A percentile compares a stretch with the other conserved stretches of the same genome.
Conservation (phyloP, 2,888 invertebrate genomes). For the Parnassius glacialis region DNA sequence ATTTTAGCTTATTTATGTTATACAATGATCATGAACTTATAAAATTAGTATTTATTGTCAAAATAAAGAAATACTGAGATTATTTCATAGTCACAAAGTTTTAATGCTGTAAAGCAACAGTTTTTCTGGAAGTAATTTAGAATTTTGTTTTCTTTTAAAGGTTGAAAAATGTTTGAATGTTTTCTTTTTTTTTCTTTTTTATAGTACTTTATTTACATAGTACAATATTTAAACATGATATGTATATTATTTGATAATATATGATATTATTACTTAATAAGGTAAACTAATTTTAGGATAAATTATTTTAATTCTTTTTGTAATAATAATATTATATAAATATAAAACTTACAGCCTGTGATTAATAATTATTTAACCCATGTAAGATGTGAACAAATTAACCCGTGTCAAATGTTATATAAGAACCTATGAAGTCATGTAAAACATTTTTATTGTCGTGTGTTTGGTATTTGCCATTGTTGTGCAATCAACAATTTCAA, state of each 20-base stretch:
- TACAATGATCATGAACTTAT: constrained; percentile 9
- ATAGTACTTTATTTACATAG: neutral
- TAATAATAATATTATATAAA: neutral
- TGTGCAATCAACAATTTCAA: constrained; percentile 76
- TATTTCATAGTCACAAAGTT: too few species aligned
- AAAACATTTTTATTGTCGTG: constrained; percentile 58
- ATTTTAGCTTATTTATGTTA: constrained; percentile 8
- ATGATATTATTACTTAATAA: too few species aligned
- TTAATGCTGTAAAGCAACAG: too few species aligned
- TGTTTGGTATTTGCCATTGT: constrained; percentile 68
- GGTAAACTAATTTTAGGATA: too few species aligned
- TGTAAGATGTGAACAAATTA: constrained; percentile 16
- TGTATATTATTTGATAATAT: too few species aligned
- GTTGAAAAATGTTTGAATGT: neutral
- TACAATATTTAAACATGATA: too few species aligned
- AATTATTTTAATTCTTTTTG: neutral
- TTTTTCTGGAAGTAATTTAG: too few species aligned
- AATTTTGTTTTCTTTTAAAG: neutral
- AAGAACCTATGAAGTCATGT: constrained; percentile 42
- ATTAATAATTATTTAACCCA: neutral
- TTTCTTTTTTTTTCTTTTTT: neutral
- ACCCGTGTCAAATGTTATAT: constrained; percentile 41
- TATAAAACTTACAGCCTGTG: too few species aligned
- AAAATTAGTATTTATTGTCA: too few species aligned
- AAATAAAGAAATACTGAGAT: too few species aligned